Evolutionary conservation across 2,113 vertebrate genomes (phyloP), one percentile per base, ranked within the genome.

Genomic region (Plestiodon gilberti): DNA sequence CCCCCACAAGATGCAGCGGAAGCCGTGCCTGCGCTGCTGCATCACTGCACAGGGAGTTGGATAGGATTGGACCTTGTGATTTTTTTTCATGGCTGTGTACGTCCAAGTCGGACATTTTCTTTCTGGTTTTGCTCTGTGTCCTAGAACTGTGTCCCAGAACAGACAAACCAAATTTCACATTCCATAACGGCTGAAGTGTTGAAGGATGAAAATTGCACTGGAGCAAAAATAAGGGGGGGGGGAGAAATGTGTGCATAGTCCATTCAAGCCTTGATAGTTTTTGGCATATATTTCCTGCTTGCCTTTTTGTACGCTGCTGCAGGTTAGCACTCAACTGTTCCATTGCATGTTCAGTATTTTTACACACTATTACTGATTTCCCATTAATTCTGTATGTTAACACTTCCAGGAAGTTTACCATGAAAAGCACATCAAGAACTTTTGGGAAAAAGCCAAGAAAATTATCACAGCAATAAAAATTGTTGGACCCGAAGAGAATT

Each of bases 361-460:
- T 69, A 43, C 23, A 67, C 33, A 13, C 28, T 40, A 82, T 57
- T 11, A 85, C 87, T 70, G 83, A 48, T 57, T 90, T 89, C 75
- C 78, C 40, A 88, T 91, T 94, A 67, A 86, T 75, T 82, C 22
- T 89, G 84, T 94, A 81, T 90, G 94, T 86, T 88, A 91, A 55
- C 92, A 22, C 69, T 96, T 95, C 69, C 92, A 99, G 99, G 99
- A 99, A 95, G 98, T 99, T 95, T 98, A 99, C 95, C 99, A 99
- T 91, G 99, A 99, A 96, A 99, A 97, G 90, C 98, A 99, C 95
- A 97, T 99, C 94, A 98, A 99, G 92, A 97, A 89, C 77, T 99
- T 99, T 96, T 99, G 98, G 98, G 97, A 98, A 91, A 97, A 97
- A 92, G 98, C 98, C 94, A 97, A 97, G 91, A 96, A 96, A 70